Base-by-base conservation (phyloP, 2,797 vertebrate genomes). In the Bryconaethiops microstoma region DNA sequence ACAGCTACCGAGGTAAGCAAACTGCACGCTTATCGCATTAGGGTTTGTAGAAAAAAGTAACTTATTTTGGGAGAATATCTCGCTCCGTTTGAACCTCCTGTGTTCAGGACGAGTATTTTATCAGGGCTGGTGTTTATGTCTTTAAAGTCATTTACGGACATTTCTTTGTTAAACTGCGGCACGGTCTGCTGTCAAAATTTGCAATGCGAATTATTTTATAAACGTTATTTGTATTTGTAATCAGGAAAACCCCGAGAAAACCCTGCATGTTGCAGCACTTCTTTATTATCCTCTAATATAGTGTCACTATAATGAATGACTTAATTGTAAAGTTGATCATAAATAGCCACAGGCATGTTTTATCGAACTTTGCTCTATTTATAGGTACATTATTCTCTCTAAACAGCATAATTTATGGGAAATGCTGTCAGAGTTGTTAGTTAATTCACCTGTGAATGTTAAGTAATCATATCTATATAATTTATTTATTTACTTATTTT, bases 1-100 rank as follows among this genome's bases (percentile, higher is more conserved):
- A 17, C 21, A 69, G 25, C 25, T 19, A 4, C 21, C 10, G 19
- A 45, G 83, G 83, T 84, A 78, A 80, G 75, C 63, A 42, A 40
- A 14, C 39, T 1, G 5, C 29, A 45, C 14, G 3, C 48, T 40
- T 75, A 68, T 5, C 7, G 5, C 25, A 7, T 42, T 75, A 2
- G n/a, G 13, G 71, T 75, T 54, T 8, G 4, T n/a, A 2, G 40
- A 57, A 10, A 39, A 25, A 73, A 45, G n/a, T n/a, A 77, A 80
- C 16, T 77, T 55, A 3, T 2, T 10, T 12, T 9, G 5, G 21
- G 35, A 64, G n/a, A 35, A 35, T 48, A 2, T 48, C 45, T 48
- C 45, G 7, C 45, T 35, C 35, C 35, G 35, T 35, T 35, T 35
- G 35, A 35, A 35, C 35, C 35, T 35, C 35, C 35, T 14, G 10